phyloP scores from a whole-genome alignment of 2,797 vertebrate species.

The Tachyglossus aculeatus region DNA sequence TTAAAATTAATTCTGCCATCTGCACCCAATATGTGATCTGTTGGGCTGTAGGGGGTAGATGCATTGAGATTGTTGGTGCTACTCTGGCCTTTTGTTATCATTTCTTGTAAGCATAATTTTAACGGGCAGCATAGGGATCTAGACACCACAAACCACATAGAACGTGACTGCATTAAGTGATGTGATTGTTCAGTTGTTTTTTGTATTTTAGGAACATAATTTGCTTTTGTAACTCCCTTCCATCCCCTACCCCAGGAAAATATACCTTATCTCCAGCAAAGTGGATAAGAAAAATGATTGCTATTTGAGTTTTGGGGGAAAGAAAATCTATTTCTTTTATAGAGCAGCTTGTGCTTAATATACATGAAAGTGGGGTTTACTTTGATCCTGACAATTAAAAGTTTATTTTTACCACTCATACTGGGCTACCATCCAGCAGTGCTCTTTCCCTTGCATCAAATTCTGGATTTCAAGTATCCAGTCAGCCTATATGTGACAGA shows the following conservation, averaged over 20 bases:
- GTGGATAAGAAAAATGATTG: constrained; percentile 6
- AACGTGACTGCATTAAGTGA: constrained; percentile 25
- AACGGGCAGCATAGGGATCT: constrained; percentile 28
- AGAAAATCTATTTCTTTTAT: constrained; percentile 60
- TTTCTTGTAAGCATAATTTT: constrained; percentile 22
- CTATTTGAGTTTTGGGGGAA: constrained; percentile 60
- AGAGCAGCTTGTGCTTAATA: constrained; percentile 67
- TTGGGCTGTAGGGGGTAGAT: not conserved
- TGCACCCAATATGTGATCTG: not conserved
- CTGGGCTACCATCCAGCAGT: constrained; percentile 75
- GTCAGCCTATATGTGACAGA: constrained; percentile 27
- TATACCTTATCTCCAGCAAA: constrained; percentile 14
- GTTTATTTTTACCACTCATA: constrained; percentile 80
- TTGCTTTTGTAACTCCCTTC: constrained; percentile 39
- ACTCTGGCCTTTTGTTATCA: not conserved
- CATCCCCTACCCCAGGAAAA: constrained; percentile 18
- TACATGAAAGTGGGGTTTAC: constrained; percentile 73
- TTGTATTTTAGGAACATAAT: constrained; percentile 36
- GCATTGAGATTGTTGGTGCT: not conserved
- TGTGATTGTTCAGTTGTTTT: constrained; percentile 25
- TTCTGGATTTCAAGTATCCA: constrained; percentile 62
- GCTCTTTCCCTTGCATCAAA: constrained; percentile 66
- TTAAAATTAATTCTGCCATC: not conserved
- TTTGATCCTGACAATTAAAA: constrained; percentile 78
- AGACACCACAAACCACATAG: constrained; percentile 46